phyloP scores from a whole-genome alignment of 2,888 invertebrate genomes.

The Pheosia tremula region DNA sequence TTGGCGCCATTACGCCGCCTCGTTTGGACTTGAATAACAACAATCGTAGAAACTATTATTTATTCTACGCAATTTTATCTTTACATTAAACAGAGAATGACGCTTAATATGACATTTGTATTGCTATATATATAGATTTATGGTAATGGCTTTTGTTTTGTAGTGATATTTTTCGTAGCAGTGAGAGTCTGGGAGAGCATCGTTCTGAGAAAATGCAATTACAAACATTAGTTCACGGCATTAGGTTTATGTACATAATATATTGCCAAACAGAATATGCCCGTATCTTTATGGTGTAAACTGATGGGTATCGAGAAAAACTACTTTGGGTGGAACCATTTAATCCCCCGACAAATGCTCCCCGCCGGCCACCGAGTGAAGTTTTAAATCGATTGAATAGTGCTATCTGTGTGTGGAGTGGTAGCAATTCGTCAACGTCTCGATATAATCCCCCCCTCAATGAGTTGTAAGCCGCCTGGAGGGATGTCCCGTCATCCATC shows the following conservation, averaged over 20 bases:
- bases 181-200: neutral
- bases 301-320: neutral
- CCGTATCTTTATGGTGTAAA: neutral
- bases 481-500: conserved; percentile 78
- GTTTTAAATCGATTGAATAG: conserved; percentile 79
- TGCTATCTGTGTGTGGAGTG: conserved; percentile 70
- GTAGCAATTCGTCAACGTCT: conserved; percentile 79
- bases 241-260: neutral
- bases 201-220: neutral
- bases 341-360: conserved; percentile 52
- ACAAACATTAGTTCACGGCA: neutral
- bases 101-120: conserved; percentile 1
- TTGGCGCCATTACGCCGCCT: conserved; percentile 47
- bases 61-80: conserved; percentile 12
- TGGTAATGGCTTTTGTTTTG: neutral
- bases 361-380: conserved; percentile 46
- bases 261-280: neutral
- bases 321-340: conserved; percentile 30
- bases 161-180: neutral
- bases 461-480: conserved; percentile 73
- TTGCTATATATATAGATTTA: conserved; percentile 2
- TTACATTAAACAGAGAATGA: neutral
- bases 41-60: conserved; percentile 22
- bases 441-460: conserved; percentile 78
- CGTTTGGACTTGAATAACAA: conserved; percentile 36